These are phyloP conservation scores for Trichosurus vulpecula DNA, from an alignment of 2,797 vertebrate genomes.

Conservation along the genomic window DNA sequence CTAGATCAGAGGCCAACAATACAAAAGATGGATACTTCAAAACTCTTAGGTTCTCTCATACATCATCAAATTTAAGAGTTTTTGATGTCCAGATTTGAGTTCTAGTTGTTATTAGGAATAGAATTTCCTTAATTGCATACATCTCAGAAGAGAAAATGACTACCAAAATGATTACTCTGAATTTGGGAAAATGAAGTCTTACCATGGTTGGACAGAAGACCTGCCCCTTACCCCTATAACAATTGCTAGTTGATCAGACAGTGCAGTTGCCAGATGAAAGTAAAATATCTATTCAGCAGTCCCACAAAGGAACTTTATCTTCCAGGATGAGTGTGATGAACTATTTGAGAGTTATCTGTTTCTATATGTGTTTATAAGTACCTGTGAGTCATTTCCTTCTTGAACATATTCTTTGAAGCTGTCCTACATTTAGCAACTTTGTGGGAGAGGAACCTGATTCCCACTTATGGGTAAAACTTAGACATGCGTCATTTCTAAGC, in stretches of 20 bases:
- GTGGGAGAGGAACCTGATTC: too few relatives aligned
- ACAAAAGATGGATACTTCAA: background rate
- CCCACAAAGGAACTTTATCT: background rate
- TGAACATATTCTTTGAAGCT: background rate
- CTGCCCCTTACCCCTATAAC: background rate
- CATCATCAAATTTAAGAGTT: background rate
- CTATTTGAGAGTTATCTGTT: background rate
- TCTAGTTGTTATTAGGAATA: background rate
- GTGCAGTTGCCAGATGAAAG: background rate
- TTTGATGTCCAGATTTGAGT: background rate
- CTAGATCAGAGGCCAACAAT: background rate
- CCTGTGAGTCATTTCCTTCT: background rate
- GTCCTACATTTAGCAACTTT: background rate
- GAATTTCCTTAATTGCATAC: background rate
- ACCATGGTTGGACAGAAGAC: background rate
- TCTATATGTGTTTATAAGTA: background rate
- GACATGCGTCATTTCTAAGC: too few relatives aligned
- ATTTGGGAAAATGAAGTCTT: background rate
- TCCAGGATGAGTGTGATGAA: background rate
- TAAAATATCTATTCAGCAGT: background rate
- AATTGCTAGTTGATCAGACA: background rate
- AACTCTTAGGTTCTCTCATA: background rate
- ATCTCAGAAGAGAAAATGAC: background rate
- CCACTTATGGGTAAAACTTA: too few relatives aligned
- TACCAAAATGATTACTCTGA: background rate